phyloP scores from a whole-genome alignment of 2,113 vertebrate genomes.

The Hemichromis elongatus region DNA sequence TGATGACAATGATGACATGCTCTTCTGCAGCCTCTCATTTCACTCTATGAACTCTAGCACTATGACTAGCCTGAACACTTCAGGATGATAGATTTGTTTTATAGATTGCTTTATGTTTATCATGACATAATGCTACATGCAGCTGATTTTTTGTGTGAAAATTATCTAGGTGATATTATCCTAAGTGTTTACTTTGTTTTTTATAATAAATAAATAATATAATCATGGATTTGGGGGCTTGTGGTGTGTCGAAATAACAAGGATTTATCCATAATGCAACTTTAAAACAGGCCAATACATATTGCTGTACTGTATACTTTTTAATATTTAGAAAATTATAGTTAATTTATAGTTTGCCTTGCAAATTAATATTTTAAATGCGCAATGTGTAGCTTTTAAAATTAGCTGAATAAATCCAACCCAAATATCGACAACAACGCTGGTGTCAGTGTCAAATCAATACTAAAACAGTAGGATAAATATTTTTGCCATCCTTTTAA shows the following conservation, averaged over 20 bases:
- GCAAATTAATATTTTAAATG: background rate
- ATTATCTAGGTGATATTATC: background rate
- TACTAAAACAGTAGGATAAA: too few relatives aligned
- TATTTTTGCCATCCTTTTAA: too few relatives aligned
- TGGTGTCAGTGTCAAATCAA: too few relatives aligned
- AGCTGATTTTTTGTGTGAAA: constrained; percentile 8
- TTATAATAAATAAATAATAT: constrained; percentile 15
- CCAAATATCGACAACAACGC: too few relatives aligned
- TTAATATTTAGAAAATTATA: background rate
- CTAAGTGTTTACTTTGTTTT: constrained; percentile 3
- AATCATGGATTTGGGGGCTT: background rate
- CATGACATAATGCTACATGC: background rate
- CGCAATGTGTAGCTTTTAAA: background rate
- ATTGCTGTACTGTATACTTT: background rate
- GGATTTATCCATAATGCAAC: background rate
- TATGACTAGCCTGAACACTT: background rate
- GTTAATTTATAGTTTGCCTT: background rate
- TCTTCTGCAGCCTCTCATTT: background rate
- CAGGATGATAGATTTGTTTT: background rate
- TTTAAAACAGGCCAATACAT: background rate
- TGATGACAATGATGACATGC: too few relatives aligned
- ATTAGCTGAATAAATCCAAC: background rate
- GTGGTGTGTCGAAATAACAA: background rate
- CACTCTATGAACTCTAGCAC: constrained; percentile 6
- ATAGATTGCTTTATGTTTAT: constrained; percentile 24